Evolutionary conservation across 2,888 invertebrate genomes (phyloP), one percentile per base, ranked within the genome.

Genomic region (Thera obeliscata): DNA sequence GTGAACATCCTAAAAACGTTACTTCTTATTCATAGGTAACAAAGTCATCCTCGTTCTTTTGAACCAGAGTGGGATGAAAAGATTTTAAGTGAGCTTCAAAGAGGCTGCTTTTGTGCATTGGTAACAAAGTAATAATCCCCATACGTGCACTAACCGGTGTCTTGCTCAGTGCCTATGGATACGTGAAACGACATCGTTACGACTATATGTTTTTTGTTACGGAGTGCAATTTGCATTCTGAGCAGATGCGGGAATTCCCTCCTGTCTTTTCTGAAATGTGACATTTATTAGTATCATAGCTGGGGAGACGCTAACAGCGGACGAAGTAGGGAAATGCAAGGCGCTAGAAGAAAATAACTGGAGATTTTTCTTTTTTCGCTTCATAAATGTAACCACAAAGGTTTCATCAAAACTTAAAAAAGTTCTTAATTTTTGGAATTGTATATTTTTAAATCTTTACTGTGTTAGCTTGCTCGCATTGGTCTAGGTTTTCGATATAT

Each of bases 231-330:
- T 74, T 74, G 69, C 71, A 64, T 73, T 65, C 57, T 67, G 72
- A 67, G 76, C 72, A 74, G 66, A 52, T 55, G 64, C 61, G 46
- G 56, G 68, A 70, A 74, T 74, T 75, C 71, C 72, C 74, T 59
- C 60, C 64, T 67, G 64, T 77, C 71, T 66, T 70, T 64, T 63
- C 67, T 74, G 59, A 72, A 74, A 78, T 75, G 76, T 75, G 77
- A 77, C 77, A 76, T 76, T 76, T 81, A 80, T 81, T 79, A 77
- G 76, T 66, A 69, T 78, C 74, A 75, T 74, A 76, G 67, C 73
- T 66, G 66, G 61, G 65, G 64, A 38, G 66, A 22, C 56, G 69
- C 69, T 72, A 74, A 72, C 72, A 66, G 71, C 67, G 35, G n/a
- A 5, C 36, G 43, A 56, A 38, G 38, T 63, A 59, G 57, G 66